These are phyloP conservation scores for Carterocephalus palaemon DNA, from an alignment of 2,888 invertebrate species.

Conservation along the genomic window DNA sequence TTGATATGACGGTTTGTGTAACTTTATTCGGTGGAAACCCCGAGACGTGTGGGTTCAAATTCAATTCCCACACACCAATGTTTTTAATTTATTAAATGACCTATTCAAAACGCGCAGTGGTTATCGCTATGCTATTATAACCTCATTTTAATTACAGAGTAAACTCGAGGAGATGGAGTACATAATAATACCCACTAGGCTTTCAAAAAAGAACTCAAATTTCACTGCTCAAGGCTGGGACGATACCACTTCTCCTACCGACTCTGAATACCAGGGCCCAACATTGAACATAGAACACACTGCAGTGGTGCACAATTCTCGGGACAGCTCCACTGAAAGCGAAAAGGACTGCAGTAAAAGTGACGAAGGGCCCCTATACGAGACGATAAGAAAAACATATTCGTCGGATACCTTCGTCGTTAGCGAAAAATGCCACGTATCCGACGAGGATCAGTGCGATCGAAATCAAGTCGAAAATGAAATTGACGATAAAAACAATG, in stretches of 20 bases:
- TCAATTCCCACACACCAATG: no score
- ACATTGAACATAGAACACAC: slow-evolving; percentile 46
- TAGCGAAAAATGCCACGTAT: slow-evolving; percentile 50
- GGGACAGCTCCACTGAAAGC: slow-evolving; percentile 49
- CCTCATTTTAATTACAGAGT: slow-evolving; percentile 42
- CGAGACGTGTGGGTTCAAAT: no score
- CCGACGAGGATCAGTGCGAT: slow-evolving; percentile 44
- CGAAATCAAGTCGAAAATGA: slow-evolving; percentile 35
- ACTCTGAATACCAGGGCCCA: slow-evolving; percentile 59
- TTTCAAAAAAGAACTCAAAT: slow-evolving; percentile 48
- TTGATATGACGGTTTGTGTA: no score
- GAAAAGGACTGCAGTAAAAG: slow-evolving; percentile 54
- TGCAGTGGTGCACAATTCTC: slow-evolving; percentile 48
- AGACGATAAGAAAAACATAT: slow-evolving; percentile 48
- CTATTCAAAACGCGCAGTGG: no score
- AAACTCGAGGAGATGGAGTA: slow-evolving; percentile 62
- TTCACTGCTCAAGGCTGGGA: slow-evolving; percentile 59
- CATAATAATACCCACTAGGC: slow-evolving; percentile 59
- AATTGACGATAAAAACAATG: slow-evolving; percentile 52
- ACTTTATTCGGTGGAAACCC: no score
- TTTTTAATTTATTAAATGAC: no score
- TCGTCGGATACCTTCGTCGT: slow-evolving; percentile 35
- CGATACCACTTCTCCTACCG: slow-evolving; percentile 52
- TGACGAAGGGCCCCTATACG: slow-evolving; percentile 53
- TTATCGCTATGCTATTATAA: no score